Evolutionary conservation across 1,140 invertebrate genomes (phyloP).

Genomic region (Papilio aristodemus): DNA sequence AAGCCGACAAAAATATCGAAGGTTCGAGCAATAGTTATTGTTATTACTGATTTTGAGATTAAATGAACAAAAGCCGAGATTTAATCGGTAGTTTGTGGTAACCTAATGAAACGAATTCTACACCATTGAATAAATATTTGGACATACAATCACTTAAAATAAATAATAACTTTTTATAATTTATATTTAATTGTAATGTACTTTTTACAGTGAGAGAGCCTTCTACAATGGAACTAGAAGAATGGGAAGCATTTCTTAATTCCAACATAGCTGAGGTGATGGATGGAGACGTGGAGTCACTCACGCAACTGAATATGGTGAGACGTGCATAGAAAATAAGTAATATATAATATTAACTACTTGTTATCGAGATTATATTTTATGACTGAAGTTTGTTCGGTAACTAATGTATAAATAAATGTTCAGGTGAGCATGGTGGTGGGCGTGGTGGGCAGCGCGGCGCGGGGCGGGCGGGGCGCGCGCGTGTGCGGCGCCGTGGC

Average conservation of each 20-base stretch:
- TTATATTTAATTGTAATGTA: slow-evolving; percentile 15
- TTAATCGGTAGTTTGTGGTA: too few relatives aligned
- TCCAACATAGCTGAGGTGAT: slow-evolving; percentile 86
- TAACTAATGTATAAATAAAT: too few relatives aligned
- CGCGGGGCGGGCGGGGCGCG: slow-evolving; percentile 83
- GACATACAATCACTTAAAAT: too few relatives aligned
- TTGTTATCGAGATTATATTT: too few relatives aligned
- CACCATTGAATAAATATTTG: too few relatives aligned
- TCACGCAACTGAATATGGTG: slow-evolving; percentile 87
- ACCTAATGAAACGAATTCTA: too few relatives aligned
- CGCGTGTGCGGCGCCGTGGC: slow-evolving; percentile 86
- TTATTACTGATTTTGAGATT: neutral
- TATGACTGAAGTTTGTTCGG: too few relatives aligned
- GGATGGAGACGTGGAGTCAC: slow-evolving; percentile 86
- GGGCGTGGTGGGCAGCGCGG: slow-evolving; percentile 85
- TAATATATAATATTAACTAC: slow-evolving; percentile 5
- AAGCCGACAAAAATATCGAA: slow-evolving; percentile 61
- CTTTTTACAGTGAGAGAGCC: slow-evolving; percentile 69
- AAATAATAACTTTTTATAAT: too few relatives aligned
- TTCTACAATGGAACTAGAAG: slow-evolving; percentile 88
- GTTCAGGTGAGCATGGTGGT: slow-evolving; percentile 85
- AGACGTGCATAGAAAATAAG: slow-evolving; percentile 4
- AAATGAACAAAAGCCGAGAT: too few relatives aligned
- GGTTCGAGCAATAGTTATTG: slow-evolving; percentile 40
- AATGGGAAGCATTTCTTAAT: slow-evolving; percentile 89